Percentiles rank a stretch among this genome's conserved stretches.
Evolutionary conservation across 2,113 vertebrate species (phyloP).

Genomic region (Naja naja): DNA sequence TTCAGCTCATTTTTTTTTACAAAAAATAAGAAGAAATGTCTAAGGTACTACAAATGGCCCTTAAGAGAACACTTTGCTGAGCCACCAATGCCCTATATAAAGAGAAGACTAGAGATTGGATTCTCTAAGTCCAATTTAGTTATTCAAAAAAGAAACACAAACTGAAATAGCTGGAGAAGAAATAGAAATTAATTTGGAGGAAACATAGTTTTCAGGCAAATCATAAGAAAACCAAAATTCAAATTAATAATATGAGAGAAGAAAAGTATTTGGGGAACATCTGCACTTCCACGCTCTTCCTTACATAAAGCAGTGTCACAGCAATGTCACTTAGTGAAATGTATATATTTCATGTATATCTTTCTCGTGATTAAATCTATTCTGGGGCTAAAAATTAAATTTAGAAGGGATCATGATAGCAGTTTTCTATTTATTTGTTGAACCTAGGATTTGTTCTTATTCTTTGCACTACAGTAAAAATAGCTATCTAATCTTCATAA

Average conservation of each 20-base stretch:
- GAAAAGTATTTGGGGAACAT: neutral
- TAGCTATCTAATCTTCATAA: neutral
- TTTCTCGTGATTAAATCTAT: neutral
- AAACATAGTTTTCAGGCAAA: rapidly evolving
- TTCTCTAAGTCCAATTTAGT: neutral
- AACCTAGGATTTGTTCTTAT: neutral
- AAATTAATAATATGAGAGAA: neutral
- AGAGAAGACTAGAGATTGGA: neutral
- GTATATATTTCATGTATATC: neutral
- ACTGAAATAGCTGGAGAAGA: neutral
- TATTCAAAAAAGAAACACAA: neutral
- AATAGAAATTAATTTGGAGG: neutral
- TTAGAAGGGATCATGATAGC: neutral
- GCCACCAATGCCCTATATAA: neutral
- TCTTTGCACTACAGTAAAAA: neutral
- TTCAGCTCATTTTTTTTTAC: neutral
- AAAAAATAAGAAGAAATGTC: neutral
- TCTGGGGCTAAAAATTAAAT: neutral
- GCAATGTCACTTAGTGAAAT: neutral
- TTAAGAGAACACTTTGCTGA: neutral
- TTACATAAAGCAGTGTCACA: neutral
- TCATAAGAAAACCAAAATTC: rapidly evolving
- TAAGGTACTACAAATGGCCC: neutral
- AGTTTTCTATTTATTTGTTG: neutral
- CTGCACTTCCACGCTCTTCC: neutral